These are phyloP conservation scores for Ichneumoninae sp. DNA, from an alignment of 2,888 invertebrate genomes.

Conservation along the genomic window DNA sequence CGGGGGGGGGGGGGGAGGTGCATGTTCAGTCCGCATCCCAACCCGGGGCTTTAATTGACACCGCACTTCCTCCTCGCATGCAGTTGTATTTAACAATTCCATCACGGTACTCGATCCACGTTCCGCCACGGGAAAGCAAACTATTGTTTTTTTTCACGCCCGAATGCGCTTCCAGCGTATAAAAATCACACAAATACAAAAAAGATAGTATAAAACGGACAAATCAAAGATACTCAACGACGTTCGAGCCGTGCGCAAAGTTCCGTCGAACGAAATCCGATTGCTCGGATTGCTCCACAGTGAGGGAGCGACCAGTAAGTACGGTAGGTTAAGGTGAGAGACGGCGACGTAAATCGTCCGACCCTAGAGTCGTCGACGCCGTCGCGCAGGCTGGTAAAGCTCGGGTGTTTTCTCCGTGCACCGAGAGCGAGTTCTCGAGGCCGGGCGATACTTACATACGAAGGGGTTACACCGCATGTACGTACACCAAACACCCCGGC, in stretches of 20 bases:
- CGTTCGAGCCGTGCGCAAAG: background rate
- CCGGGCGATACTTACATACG: conserved; percentile 27
- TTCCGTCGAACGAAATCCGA: background rate
- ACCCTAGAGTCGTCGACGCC: conserved; percentile 44
- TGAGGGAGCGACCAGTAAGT: background rate
- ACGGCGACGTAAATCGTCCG: conserved; percentile 38
- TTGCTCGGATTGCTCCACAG: background rate
- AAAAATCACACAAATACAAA: background rate
- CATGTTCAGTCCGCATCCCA: background rate
- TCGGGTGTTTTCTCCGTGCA: conserved; percentile 8
- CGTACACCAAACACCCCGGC: background rate
- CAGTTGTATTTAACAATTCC: conserved; percentile 1
- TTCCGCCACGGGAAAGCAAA: background rate
- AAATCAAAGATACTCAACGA: background rate
- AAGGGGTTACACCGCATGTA: conserved; percentile 3
- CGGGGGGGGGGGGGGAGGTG: background rate
- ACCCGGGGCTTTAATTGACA: conserved; percentile 14
- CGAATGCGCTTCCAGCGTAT: background rate
- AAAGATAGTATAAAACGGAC: background rate
- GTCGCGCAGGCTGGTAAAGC: background rate
- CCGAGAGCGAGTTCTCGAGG: conserved; percentile 46
- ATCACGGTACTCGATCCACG: background rate
- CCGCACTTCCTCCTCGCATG: background rate
- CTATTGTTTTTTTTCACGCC: background rate
- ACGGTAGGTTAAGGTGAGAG: conserved; percentile 59